Percentiles rank a stretch among this genome's conserved stretches.
Conservation (phyloP, 2,888 invertebrate genomes). For the Sipha maydis region DNA sequence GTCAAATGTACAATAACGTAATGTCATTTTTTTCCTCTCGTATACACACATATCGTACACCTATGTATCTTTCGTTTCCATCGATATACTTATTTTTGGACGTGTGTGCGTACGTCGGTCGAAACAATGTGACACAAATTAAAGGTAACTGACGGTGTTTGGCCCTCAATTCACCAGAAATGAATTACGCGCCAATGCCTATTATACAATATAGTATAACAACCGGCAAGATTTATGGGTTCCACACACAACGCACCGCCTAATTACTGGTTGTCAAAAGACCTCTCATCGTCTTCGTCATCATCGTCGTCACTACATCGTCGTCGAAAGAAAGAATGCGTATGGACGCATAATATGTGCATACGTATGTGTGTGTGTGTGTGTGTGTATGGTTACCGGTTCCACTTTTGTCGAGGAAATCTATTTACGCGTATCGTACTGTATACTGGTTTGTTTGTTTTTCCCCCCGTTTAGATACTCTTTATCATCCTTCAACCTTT, state of each 20-base stretch:
- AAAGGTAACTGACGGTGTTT: slow-evolving; percentile 55
- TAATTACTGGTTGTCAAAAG: slow-evolving; percentile 60
- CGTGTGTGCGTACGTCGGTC: not conserved
- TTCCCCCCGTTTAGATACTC: not conserved
- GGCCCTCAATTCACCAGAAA: slow-evolving; percentile 55
- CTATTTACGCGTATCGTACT: not conserved
- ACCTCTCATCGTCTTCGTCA: slow-evolving; percentile 30
- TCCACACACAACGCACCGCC: slow-evolving; percentile 49
- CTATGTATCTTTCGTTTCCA: not conserved
- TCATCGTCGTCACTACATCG: not conserved
- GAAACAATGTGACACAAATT: slow-evolving; percentile 60
- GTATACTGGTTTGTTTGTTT: slow-evolving; percentile 6
- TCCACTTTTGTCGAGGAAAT: slow-evolving; percentile 44
- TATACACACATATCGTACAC: not conserved
- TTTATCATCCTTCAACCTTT: slow-evolving; percentile 14
- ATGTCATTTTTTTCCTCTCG: slow-evolving; percentile 1
- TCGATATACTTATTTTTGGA: slow-evolving; percentile 11
- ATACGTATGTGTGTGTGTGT: not conserved
- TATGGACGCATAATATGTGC: not conserved
- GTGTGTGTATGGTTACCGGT: slow-evolving; percentile 33
- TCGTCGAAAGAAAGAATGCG: not conserved
- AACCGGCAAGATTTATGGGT: slow-evolving; percentile 56
- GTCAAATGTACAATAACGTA: not conserved
- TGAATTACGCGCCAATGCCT: slow-evolving; percentile 58
- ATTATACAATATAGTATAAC: slow-evolving; percentile 56